These are phyloP conservation scores for Antheraea mylitta DNA, from an alignment of 1,140 invertebrate genomes.

Conservation along the genomic window DNA sequence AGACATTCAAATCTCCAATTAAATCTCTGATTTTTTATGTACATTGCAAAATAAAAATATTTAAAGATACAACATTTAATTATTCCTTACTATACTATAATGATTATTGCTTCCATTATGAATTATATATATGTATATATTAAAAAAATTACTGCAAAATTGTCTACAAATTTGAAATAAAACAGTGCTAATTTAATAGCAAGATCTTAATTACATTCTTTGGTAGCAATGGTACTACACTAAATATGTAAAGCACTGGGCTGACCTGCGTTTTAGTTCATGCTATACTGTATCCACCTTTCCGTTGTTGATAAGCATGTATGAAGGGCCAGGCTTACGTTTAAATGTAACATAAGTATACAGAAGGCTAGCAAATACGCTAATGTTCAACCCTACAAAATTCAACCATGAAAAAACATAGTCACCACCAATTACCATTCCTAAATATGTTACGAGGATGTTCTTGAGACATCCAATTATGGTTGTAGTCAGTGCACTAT, in stretches of 20 bases:
- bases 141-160: neutral
- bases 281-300: conserved; percentile 65
- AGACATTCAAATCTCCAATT: too few relatives aligned
- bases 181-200: neutral
- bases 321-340: conserved; percentile 45
- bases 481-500: conserved; percentile 98
- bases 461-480: conserved; percentile 99
- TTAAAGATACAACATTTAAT: neutral
- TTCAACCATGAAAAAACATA: conserved; percentile 96
- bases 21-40: neutral
- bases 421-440: conserved; percentile 98
- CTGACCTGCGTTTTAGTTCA: conserved; percentile 26
- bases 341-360: conserved; percentile 73
- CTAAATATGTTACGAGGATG: conserved; percentile 94
- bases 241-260: conserved; percentile 33
- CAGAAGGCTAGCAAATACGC: conserved; percentile 61
- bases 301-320: conserved; percentile 49
- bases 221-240: conserved; percentile 49
- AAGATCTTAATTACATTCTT: conserved; percentile 37
- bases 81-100: too few relatives aligned
- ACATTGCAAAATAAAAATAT: neutral
- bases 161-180: neutral
- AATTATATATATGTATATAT: too few relatives aligned
- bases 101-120: conserved; percentile 2
- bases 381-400: conserved; percentile 89